These are phyloP conservation scores for Maccullochella peelii DNA, from an alignment of 2,113 vertebrate genomes.

Conservation along the genomic window DNA sequence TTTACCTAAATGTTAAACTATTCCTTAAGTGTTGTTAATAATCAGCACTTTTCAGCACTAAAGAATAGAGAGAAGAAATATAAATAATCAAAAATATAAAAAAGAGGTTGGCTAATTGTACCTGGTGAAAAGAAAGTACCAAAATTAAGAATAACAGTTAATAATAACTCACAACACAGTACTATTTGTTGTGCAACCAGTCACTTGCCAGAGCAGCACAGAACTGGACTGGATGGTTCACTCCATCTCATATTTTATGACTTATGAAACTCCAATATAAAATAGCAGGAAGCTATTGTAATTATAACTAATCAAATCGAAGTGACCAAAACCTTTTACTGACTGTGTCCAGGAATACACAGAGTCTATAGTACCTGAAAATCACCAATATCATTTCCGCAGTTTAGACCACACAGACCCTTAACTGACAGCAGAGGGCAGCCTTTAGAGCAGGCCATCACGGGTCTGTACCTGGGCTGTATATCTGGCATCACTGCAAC, in stretches of 20 bases:
- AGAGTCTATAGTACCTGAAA: slow-evolving; percentile 14
- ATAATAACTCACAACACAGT: neutral
- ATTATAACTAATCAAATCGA: neutral
- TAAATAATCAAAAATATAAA: too few species aligned
- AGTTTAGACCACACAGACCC: slow-evolving; percentile 46
- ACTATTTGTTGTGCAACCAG: slow-evolving; percentile 44
- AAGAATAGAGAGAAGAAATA: neutral
- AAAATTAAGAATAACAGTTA: neutral
- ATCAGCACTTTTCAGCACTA: neutral
- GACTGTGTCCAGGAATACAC: neutral
- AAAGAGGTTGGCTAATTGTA: neutral
- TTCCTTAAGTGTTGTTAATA: neutral
- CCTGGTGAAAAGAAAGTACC: neutral
- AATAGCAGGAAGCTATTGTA: neutral
- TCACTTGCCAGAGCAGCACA: neutral
- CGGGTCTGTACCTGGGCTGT: neutral
- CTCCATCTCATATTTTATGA: neutral
- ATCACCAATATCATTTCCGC: slow-evolving; percentile 9
- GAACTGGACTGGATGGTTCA: neutral
- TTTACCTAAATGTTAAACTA: neutral
- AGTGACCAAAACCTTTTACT: neutral
- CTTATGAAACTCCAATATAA: slow-evolving; percentile 9
- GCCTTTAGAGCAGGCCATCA: slow-evolving; percentile 59
- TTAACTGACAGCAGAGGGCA: slow-evolving; percentile 77
- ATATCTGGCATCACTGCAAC: slow-evolving; percentile 8